Base-by-base conservation (phyloP, 2,797 vertebrate genomes). In the Typhlichthys subterraneus region DNA sequence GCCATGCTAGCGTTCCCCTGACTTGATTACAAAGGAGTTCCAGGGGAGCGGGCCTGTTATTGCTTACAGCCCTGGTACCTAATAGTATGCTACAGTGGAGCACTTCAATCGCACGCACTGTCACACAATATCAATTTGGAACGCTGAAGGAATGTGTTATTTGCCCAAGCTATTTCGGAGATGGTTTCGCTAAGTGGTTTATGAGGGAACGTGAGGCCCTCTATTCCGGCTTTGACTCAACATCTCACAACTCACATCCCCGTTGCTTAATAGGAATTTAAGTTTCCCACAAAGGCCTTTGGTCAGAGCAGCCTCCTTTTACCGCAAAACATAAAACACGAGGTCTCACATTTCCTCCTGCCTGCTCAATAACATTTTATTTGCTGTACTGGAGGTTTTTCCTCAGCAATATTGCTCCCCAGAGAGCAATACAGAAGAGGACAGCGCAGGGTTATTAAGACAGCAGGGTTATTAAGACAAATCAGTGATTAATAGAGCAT, bases 11-110 rank as follows among this genome's bases (percentile, higher is more conserved):
- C 69, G 63, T 82, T 84, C 85, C 72, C 81, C 77, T 53, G 67
- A 76, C 81, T 69, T 88, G 87, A 90, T 91, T 88, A 85, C 84
- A 86, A 84, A 82, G 83, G 77, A 88, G 83, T 85, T 88, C 70
- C 78, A 81, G 77, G 78, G 62, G 7, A 72, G 73, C 74, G 72
- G 81, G 69, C 87, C 83, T 84, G 77, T 85, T 88, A 77, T 83
- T 82, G 81, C 76, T 87, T 79, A 84, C 70, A 73, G 78, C 73
- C 68, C 54, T n/a, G 19, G 75, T 73, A 75, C 76, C 82, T 85
- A 84, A 81, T 75, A 67, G 73, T 59, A 79, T 66, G 66, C 56
- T 79, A 70, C 67, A 80, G 70, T 75, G 75, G 76, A 71, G 76
- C 56, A 79, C 82, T 83, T 87, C 79, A 82, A 80, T 82, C 60